A percentile compares a stretch with the other conserved stretches of the same genome.
Evolutionary conservation across 2,113 vertebrate species (phyloP).

Genomic region (Paradisaea rubra): DNA sequence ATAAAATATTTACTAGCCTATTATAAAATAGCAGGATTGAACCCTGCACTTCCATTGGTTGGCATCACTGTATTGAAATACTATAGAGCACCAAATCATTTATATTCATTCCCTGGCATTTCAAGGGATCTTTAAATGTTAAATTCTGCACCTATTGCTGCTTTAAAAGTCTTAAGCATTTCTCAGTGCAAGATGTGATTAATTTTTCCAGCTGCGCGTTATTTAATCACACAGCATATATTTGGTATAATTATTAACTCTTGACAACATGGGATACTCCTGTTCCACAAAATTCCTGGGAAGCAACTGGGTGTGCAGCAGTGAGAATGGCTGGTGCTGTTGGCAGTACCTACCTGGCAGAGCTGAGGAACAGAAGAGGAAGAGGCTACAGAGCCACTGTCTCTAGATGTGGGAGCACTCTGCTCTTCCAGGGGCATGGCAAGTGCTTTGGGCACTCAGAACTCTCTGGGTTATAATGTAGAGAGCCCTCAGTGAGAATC

Average conservation of each 20-base stretch:
- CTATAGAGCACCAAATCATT: background rate
- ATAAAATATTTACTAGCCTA: conserved; percentile 48
- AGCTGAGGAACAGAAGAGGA: background rate
- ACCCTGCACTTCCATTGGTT: conserved; percentile 7
- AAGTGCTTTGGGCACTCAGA: background rate
- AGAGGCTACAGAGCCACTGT: background rate
- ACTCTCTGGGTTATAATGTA: fast-evolving
- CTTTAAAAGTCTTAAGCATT: conserved; percentile 30
- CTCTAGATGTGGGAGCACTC: background rate
- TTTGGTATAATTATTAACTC: conserved; percentile 27
- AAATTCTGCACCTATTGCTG: conserved; percentile 29
- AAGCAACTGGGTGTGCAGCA: background rate
- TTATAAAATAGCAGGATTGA: background rate
- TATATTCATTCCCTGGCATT: conserved; percentile 58
- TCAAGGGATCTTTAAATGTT: conserved; percentile 47
- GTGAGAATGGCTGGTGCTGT: background rate
- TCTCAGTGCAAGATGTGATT: conserved; percentile 25
- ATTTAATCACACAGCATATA: conserved; percentile 37
- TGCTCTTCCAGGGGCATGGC: background rate
- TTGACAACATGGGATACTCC: background rate
- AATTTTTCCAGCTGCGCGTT: conserved; percentile 10
- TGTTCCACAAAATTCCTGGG: background rate
- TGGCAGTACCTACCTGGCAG: background rate
- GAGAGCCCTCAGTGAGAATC: background rate
- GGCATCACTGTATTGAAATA: background rate